These are phyloP conservation scores for Pachypeltis micranthus DNA, from an alignment of 1,140 invertebrate species.

Conservation along the genomic window DNA sequence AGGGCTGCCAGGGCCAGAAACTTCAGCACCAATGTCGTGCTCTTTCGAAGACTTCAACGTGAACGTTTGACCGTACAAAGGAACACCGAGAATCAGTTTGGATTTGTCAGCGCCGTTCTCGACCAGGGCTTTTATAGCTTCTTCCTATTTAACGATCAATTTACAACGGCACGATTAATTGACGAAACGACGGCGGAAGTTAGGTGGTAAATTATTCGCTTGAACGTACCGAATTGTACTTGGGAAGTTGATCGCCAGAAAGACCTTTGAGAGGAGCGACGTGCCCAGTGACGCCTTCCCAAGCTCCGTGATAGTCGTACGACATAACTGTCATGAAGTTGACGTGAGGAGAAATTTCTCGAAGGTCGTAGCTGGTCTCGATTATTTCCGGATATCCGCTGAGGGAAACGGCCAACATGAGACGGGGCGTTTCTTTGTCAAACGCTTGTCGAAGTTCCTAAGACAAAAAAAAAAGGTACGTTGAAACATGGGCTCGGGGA, in stretches of 20 bases:
- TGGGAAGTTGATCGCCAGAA: slow-evolving; percentile 48
- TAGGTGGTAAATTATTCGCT: too few species aligned
- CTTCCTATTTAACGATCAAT: too few species aligned
- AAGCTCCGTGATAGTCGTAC: slow-evolving; percentile 79
- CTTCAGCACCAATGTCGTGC: slow-evolving; percentile 38
- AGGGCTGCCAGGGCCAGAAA: slow-evolving; percentile 56
- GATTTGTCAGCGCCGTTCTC: slow-evolving; percentile 58
- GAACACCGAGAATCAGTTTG: slow-evolving; percentile 74
- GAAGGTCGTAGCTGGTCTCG: slow-evolving; percentile 66
- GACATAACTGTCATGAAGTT: slow-evolving; percentile 82
- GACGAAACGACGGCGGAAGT: too few species aligned
- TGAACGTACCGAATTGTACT: slow-evolving; percentile 62
- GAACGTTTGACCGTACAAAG: slow-evolving; percentile 81
- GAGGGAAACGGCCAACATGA: slow-evolving; percentile 67
- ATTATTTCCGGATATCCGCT: slow-evolving; percentile 85
- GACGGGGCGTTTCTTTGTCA: slow-evolving; percentile 47
- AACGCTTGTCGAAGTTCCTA: slow-evolving; percentile 69
- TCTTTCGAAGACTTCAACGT: slow-evolving; percentile 46
- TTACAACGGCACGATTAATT: too few species aligned
- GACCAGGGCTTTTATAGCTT: slow-evolving; percentile 59
- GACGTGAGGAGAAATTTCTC: slow-evolving; percentile 48
- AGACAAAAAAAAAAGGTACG: too few species aligned
- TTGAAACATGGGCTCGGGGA: too few species aligned
- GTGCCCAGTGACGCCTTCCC: slow-evolving; percentile 70
- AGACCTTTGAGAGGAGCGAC: slow-evolving; percentile 61